These are phyloP conservation scores for Babyrousa celebensis DNA, from an alignment of 2,797 vertebrate genomes.

Conservation along the genomic window DNA sequence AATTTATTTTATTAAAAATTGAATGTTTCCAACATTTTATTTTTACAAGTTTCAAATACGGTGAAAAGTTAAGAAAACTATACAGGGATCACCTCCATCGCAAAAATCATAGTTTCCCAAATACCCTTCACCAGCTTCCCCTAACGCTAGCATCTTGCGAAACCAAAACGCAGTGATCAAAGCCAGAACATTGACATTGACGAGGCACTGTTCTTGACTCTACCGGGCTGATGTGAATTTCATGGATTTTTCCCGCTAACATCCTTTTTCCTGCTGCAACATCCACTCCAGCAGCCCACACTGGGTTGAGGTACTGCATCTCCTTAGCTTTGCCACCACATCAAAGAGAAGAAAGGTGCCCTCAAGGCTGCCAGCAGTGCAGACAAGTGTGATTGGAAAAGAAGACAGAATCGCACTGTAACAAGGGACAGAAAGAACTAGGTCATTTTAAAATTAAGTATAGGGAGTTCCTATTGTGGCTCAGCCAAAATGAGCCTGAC, in stretches of 20 bases:
- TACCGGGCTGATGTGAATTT: not conserved
- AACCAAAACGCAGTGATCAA: not conserved
- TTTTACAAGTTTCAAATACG: not conserved
- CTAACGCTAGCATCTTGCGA: not conserved
- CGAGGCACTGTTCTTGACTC: accelerated
- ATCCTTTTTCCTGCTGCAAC: too few relatives aligned
- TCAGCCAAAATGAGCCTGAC: too few relatives aligned
- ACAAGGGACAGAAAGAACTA: too few relatives aligned
- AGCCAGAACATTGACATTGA: not conserved
- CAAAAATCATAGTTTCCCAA: not conserved
- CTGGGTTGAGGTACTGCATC: accelerated
- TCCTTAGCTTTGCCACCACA: not conserved
- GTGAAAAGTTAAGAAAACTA: not conserved
- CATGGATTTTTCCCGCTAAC: accelerated
- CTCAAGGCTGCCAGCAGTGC: too few relatives aligned
- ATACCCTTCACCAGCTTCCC: not conserved
- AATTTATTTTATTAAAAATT: not conserved
- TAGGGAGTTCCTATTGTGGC: too few relatives aligned
- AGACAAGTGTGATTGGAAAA: too few relatives aligned
- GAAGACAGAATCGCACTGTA: too few relatives aligned
- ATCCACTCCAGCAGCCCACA: not conserved
- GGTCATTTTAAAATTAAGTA: too few relatives aligned
- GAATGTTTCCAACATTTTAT: not conserved
- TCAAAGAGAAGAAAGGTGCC: too few relatives aligned
- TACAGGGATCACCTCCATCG: not conserved